phyloP scores from a whole-genome alignment of 2,888 invertebrate genomes.

The Trichogramma evanescens region DNA sequence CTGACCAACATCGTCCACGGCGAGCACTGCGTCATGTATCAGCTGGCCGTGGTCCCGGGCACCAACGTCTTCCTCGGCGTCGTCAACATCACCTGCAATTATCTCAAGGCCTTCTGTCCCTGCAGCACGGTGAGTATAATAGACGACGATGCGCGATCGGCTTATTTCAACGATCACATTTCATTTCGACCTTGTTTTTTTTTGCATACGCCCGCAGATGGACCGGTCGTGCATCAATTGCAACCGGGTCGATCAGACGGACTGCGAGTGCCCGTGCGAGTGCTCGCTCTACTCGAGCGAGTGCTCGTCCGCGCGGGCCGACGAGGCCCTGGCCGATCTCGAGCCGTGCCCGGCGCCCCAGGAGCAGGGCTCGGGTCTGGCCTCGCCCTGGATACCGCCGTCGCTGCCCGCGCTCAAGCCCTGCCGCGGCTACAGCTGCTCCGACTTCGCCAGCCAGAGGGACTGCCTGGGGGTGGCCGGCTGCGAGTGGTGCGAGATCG shows the following conservation, averaged over 20 bases:
- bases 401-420: slow-evolving; percentile 53
- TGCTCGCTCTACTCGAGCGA: slow-evolving; percentile 59
- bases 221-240: slow-evolving; percentile 86
- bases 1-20: slow-evolving; percentile 79
- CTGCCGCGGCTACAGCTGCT: slow-evolving; percentile 65
- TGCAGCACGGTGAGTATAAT: slow-evolving; percentile 67
- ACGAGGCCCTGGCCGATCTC: slow-evolving; percentile 10
- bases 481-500: slow-evolving; percentile 86
- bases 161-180: not conserved
- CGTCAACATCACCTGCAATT: slow-evolving; percentile 79
- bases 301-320: slow-evolving; percentile 36
- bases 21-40: slow-evolving; percentile 82
- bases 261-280: slow-evolving; percentile 93
- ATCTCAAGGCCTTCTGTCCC: slow-evolving; percentile 79
- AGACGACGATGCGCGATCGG: no score
- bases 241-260: slow-evolving; percentile 87
- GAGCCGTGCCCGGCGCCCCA: slow-evolving; percentile 37
- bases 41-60: slow-evolving; percentile 69
- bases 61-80: slow-evolving; percentile 86
- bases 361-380: slow-evolving; percentile 38
- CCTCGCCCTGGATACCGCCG: slow-evolving; percentile 35
- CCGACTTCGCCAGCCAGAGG: slow-evolving; percentile 56
- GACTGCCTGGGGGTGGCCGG: slow-evolving; percentile 68
- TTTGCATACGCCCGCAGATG: slow-evolving; percentile 46
- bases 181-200: slow-evolving; percentile 12